phyloP scores from a whole-genome alignment of 2,888 invertebrate genomes.

The Graphium colonna region DNA sequence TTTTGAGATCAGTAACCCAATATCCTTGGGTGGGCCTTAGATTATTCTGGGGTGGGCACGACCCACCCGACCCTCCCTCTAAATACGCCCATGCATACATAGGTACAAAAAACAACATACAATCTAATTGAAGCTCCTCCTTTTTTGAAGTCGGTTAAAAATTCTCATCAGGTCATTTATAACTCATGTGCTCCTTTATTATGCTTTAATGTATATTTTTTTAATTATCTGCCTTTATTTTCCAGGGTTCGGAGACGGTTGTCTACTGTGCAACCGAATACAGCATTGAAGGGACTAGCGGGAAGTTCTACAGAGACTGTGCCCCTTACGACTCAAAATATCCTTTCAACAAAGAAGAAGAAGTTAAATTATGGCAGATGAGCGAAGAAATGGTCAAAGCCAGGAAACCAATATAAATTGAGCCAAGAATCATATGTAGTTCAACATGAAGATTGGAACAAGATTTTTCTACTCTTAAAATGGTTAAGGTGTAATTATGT shows the following conservation, averaged over 20 bases:
- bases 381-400: conserved; percentile 79
- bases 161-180: too few species aligned
- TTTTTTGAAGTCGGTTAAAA: too few species aligned
- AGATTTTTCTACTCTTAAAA: not conserved
- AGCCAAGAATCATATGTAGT: not conserved
- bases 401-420: conserved; percentile 53
- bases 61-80: too few species aligned
- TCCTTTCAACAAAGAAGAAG: conserved; percentile 81
- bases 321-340: conserved; percentile 81
- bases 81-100: too few species aligned
- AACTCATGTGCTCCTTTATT: too few species aligned
- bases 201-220: too few species aligned
- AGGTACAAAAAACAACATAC: too few species aligned
- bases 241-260: conserved; percentile 89
- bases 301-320: conserved; percentile 88
- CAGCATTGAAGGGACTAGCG: conserved; percentile 80
- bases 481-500: not conserved
- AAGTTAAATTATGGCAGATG: conserved; percentile 84
- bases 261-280: conserved; percentile 87
- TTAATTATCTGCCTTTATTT: conserved; percentile 27
- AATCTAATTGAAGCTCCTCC: too few species aligned
- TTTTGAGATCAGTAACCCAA: too few species aligned
- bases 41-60: too few species aligned
- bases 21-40: too few species aligned
- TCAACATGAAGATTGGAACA: not conserved